Conservation (phyloP, 2,113 vertebrate genomes). For the Lynx canadensis region DNA sequence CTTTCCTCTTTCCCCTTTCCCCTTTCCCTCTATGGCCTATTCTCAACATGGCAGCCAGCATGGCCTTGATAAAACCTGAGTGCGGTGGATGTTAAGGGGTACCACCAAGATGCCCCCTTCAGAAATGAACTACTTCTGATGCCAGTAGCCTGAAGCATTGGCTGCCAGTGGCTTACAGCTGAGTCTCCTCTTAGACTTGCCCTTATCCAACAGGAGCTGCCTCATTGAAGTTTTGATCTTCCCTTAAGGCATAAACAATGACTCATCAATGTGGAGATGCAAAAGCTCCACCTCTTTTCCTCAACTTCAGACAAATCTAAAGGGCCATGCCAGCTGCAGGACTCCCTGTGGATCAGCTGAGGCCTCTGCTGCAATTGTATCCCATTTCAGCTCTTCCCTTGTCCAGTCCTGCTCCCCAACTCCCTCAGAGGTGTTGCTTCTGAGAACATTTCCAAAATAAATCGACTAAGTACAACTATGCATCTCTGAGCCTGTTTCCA, state of each 20-base stretch:
- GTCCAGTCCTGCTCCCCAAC: not conserved
- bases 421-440: not conserved
- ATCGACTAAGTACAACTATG: not conserved
- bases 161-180: not conserved
- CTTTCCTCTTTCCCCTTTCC: not conserved
- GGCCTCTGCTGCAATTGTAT: not conserved
- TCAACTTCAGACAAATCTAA: not conserved
- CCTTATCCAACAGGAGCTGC: not conserved
- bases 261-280: not conserved
- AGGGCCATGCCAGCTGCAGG: not conserved
- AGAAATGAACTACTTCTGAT: not conserved
- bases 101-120: not conserved
- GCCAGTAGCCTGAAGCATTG: not conserved
- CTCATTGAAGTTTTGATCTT: not conserved
- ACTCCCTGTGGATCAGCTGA: not conserved
- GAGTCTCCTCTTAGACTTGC: not conserved
- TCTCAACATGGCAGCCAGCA: not conserved
- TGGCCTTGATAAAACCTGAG: not conserved
- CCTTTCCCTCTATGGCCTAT: not conserved
- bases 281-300: not conserved
- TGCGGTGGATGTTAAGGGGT: not conserved
- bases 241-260: not conserved
- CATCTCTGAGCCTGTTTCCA: not conserved
- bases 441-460: slow-evolving; percentile 18
- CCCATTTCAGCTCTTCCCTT: not conserved